Evolutionary conservation across 2,797 vertebrate species (phyloP), one percentile per base, ranked within the genome.

Genomic region (Phataginus tricuspis): DNA sequence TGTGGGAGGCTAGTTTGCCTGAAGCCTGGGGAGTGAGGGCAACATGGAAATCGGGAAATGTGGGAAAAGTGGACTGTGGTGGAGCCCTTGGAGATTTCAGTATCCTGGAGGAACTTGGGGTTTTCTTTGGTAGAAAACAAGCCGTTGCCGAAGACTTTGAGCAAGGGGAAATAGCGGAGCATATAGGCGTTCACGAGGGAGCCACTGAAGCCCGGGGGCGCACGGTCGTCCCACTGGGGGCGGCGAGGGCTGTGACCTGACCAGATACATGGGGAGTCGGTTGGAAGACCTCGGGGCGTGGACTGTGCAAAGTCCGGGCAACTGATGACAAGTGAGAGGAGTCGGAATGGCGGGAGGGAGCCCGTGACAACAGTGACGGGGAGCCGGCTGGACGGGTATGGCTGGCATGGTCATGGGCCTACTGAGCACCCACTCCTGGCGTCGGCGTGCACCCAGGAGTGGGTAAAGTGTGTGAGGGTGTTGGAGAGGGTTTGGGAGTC

Each of bases 351-450:
- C 82, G 71, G 63, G 57, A 77, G 25, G 77, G 87, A 53, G 49
- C 51, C 21, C 34, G 61, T 84, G 53, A 45, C 21, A 16, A 9
- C n/a, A 42, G 59, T 75, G 25, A 66, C 61, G 74, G 39, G 49
- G 16, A 66, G 34, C 37, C 79, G 31, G 86, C 9, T 12, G 15
- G 31, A 79, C 27, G 19, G 7, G 19, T 92, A 57, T 6, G 29
- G 27, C 39, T 19, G 71, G 21, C 96, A 90, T 94, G 83, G 72
- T 88, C 55, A 25, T 61, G n/a, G 80, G 79, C 64, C 80, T 72
- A 18, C 11, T 23, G 39, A 93, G 49, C 1, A 7, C 7, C 89
- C 34, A 78, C 13, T 69, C 57, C 64, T 57, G 12, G 53, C 90
- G 23, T 86, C 61, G 63, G 14, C 42, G 16, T 25, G 39, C 51